Conservation (phyloP, 2,888 invertebrate genomes). For the Phasia obesa region DNA sequence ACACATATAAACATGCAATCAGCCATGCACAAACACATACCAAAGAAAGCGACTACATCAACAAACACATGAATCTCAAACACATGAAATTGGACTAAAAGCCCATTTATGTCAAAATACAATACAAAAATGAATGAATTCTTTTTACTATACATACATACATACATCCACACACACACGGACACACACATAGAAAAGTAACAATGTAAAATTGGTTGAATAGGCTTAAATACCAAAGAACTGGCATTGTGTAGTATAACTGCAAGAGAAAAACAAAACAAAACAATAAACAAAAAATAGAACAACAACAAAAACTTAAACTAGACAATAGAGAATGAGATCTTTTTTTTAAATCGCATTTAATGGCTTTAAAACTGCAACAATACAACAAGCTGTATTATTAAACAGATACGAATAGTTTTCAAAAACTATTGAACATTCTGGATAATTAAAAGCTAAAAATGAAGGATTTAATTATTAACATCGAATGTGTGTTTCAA, state of each 20-base stretch:
- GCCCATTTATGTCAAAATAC: conserved; percentile 71
- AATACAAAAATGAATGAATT: conserved; percentile 64
- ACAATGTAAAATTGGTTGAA: conserved; percentile 58
- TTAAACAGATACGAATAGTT: not conserved
- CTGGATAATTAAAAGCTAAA: not conserved
- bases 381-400: conserved; percentile 3
- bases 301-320: conserved; percentile 36
- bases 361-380: conserved; percentile 32
- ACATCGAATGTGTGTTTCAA: not conserved
- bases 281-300: conserved; percentile 1
- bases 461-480: not conserved
- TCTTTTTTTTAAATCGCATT: conserved; percentile 46
- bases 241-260: conserved; percentile 11
- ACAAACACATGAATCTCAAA: conserved; percentile 41
- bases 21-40: conserved; percentile 17
- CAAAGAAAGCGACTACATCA: conserved; percentile 37
- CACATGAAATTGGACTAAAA: conserved; percentile 68
- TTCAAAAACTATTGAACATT: conserved; percentile 3
- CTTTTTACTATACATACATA: conserved; percentile 7
- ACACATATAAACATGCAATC: conserved; percentile 29
- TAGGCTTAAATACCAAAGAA: conserved; percentile 43
- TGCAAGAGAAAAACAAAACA: too few species aligned
- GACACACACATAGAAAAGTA: conserved; percentile 5
- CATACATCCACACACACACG: not conserved
- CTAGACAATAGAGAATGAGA: conserved; percentile 40